Base-by-base conservation (phyloP, 2,113 vertebrate species). In the Pterocles orientalis region DNA sequence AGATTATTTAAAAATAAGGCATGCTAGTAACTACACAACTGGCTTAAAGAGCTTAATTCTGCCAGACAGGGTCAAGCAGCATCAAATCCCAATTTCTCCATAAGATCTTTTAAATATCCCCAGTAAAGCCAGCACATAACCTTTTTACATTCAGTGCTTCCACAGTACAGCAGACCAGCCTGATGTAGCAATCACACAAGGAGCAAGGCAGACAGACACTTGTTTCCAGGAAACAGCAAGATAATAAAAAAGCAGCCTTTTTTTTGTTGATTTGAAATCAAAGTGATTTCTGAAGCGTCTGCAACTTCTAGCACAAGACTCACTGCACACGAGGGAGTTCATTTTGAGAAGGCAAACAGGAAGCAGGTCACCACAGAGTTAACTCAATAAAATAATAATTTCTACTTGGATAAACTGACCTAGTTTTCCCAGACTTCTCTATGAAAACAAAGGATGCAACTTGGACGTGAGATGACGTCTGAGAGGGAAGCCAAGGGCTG, bases 341-440 rank as follows among this genome's bases (percentile, higher is more conserved):
- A 31, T 94, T 97, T 94, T 88, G 61, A 80, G 85, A 94, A 93
- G 93, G 91, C 85, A 93, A 93, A 77, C 81, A 95, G 64, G 91
- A 94, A 96, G 92, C 86, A 87, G 95, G 96, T 97, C 96, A 97
- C 82, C 86, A 97, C 72, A 97, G 96, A 97, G 97, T 97, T 98
- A 98, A 98, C 95, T 96, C 97, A 96, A 97, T 98, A 97, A 98
- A 98, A 97, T 88, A 96, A 97, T 97, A 96, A 97, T 97, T 98
- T 98, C 97, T 98, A 97, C 98, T 97, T 98, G 97, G 96, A 95
- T 98, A 98, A 97, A 95, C 97, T 97, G 98, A 98, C 98, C 98
- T 96, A 98, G 95, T 98, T 98, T 98, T 94, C 90, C 86, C 90
- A 96, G 95, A 97, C 91, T 97, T 96, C 87, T 93, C 70, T 41